Conservation (phyloP, 2,113 vertebrate species). For the Stegostoma tigrinum region DNA sequence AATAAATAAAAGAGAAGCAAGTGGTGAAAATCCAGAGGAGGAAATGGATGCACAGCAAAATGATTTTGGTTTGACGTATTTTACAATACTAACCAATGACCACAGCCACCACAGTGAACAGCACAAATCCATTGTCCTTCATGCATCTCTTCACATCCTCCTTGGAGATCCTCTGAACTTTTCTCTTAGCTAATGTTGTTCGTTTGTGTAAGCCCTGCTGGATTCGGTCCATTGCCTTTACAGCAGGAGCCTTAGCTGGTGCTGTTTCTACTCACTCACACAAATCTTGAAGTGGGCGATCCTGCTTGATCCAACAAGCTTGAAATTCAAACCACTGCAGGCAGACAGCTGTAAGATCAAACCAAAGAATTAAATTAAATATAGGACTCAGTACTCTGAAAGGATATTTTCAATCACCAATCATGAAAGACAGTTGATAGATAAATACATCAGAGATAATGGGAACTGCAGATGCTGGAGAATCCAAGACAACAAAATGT, state of each 20-base stretch:
- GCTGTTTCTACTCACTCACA: neutral
- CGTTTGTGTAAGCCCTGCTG: conserved; percentile 1
- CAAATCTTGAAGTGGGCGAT: neutral
- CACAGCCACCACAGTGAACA: neutral
- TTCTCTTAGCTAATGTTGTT: neutral
- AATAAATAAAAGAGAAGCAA: neutral
- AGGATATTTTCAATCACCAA: neutral
- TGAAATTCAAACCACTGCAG: neutral
- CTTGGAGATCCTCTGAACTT: neutral
- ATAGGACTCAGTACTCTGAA: neutral
- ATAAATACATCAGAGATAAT: too few species aligned
- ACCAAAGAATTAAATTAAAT: neutral
- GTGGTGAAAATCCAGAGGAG: neutral
- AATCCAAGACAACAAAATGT: too few species aligned
- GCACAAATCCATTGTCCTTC: conserved; percentile 3
- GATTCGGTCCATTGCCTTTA: neutral
- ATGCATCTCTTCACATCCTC: neutral
- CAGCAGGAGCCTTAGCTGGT: neutral
- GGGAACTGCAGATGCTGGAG: too few species aligned
- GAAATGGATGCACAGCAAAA: neutral
- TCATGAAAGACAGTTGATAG: neutral
- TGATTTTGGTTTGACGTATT: neutral
- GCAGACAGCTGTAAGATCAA: neutral
- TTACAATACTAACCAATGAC: neutral
- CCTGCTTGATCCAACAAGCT: neutral